Conservation (phyloP, 2,888 invertebrate species). For the Drymonia ruficornis region DNA sequence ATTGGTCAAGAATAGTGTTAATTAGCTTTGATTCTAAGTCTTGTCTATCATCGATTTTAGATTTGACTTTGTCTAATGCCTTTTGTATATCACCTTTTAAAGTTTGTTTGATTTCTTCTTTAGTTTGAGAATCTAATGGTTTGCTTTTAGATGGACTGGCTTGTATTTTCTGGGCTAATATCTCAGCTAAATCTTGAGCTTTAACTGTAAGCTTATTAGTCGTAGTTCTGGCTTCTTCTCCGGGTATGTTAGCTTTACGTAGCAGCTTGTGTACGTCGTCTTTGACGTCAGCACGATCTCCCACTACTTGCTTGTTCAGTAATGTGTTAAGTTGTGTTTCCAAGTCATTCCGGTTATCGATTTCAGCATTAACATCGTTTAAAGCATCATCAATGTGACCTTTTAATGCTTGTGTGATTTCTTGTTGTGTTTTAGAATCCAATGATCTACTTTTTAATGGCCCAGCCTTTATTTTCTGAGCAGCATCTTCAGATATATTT, state of each 20-base stretch:
- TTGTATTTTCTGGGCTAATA: neutral
- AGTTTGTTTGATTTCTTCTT: neutral
- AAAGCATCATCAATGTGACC: conserved; percentile 13
- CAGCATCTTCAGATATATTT: neutral
- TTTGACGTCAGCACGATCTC: neutral
- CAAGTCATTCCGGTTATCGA: neutral
- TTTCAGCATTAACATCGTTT: neutral
- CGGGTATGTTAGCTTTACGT: conserved; percentile 13
- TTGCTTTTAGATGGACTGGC: no score
- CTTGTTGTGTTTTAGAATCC: neutral
- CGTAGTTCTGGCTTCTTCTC: conserved; percentile 25
- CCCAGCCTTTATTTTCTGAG: neutral
- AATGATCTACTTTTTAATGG: neutral
- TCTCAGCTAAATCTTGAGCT: neutral
- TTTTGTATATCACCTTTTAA: neutral
- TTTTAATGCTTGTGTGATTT: neutral
- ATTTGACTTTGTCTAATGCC: neutral
- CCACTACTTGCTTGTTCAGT: neutral
- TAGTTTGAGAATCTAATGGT: no score
- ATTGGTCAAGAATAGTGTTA: neutral
- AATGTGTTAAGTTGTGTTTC: neutral
- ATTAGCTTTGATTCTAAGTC: neutral
- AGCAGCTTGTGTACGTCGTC: neutral
- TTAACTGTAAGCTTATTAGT: conserved; percentile 4
- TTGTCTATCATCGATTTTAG: neutral